phyloP scores from a whole-genome alignment of 2,888 invertebrate species.

The Uropetala carovei region DNA sequence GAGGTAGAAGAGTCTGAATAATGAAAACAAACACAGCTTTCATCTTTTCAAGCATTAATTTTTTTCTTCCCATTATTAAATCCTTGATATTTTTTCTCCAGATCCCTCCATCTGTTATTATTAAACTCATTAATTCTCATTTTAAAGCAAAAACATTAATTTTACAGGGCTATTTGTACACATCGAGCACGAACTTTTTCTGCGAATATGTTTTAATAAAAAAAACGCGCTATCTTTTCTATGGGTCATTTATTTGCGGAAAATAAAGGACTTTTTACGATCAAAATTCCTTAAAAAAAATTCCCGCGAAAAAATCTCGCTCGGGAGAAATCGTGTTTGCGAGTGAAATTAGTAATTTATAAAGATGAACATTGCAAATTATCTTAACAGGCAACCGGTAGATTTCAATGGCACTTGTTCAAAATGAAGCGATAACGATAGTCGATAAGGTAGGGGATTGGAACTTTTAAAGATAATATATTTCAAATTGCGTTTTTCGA shows the following conservation, averaged over 20 bases:
- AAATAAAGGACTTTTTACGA: neutral
- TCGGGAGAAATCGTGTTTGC: neutral
- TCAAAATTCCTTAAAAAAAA: neutral
- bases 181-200: neutral
- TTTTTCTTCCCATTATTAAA: neutral
- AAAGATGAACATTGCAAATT: neutral
- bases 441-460: neutral
- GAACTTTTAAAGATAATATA: neutral
- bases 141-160: conserved; percentile 32
- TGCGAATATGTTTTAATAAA: neutral
- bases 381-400: neutral
- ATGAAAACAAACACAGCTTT: conserved; percentile 28
- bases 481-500: neutral
- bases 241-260: conserved; percentile 3
- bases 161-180: conserved; percentile 15
- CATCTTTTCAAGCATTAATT: conserved; percentile 22
- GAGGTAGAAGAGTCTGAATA: neutral
- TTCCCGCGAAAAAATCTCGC: neutral
- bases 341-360: neutral
- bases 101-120: neutral
- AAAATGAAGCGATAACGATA: neutral
- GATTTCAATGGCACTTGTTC: neutral
- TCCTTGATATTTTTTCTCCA: neutral
- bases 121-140: conserved; percentile 35
- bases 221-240: neutral